Evolutionary conservation across 2,797 vertebrate species (phyloP), one percentile per base, ranked within the genome.

Genomic region (Cossypha polioptera): DNA sequence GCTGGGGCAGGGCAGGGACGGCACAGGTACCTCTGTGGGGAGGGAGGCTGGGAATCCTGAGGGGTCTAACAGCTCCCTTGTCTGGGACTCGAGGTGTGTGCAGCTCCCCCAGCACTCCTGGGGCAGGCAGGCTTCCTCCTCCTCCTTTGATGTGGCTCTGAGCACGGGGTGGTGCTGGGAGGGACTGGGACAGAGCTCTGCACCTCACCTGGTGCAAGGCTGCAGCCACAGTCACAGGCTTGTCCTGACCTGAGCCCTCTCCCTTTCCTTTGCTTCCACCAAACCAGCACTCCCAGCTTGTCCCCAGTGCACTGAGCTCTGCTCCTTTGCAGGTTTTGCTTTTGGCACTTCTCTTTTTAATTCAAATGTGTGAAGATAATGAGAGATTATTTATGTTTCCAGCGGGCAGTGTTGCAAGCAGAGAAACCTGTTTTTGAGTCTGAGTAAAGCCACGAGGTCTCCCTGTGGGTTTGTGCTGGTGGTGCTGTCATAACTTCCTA

Each of bases 261-360:
- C 55, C 82, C 55, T 43, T 28, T 33, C 43, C 31, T 93, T 63
- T 66, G 73, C 76, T 79, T 19, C 10, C 51, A 17, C 36, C 75
- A 38, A 81, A 31, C 47, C 67, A 71, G 75, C 42, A 7, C 77
- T 74, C 80, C 76, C 75, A 61, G 77, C 72, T 47, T 88, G 67
- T 19, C 50, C 79, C 71, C 58, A 61, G 78, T 20, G 85, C 80
- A 48, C 66, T 3, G 31, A 83, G 38, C 73, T 65, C 88, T 94
- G 82, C 79, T 91, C 48, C 85, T 86, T 43, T 17, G 58, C 88
- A 91, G 95, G 69, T 68, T 86, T 86, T 74, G 36, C 82, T 89
- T 92, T 53, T 31, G 86, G 78, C 86, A 86, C 57, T 88, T 80
- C 66, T 75, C 45, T 57, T 75, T 59, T 74, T 21, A 86, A 74